A percentile compares a stretch with the other conserved stretches of the same genome.
These are phyloP conservation scores for Ceyx melanurus DNA, from an alignment of 2,113 vertebrate genomes.

Conservation along the genomic window DNA sequence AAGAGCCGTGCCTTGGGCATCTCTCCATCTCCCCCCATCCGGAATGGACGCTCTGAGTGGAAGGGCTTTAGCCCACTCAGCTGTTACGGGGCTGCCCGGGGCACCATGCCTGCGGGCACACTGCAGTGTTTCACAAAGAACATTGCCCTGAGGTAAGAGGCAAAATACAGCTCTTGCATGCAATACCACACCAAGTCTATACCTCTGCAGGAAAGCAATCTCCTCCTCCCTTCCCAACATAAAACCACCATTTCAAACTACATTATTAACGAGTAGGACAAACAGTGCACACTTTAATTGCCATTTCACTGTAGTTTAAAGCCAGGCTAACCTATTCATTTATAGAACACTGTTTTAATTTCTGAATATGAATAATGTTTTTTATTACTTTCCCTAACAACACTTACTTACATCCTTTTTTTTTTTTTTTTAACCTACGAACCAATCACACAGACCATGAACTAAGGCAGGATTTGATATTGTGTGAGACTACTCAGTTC, in stretches of 20 bases:
- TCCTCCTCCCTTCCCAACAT: not conserved
- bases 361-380: not conserved
- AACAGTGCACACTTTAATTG: not conserved
- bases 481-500: not conserved
- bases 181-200: not conserved
- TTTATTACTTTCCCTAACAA: not conserved
- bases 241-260: not conserved
- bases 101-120: accelerated
- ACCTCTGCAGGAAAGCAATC: not conserved
- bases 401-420: not conserved
- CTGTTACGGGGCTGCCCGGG: not conserved
- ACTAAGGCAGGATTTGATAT: not conserved
- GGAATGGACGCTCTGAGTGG: not conserved
- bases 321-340: not conserved
- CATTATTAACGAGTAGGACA: not conserved
- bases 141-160: not conserved
- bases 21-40: not conserved
- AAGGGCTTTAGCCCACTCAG: slow-evolving; percentile 1
- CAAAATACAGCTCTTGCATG: slow-evolving; percentile 1
- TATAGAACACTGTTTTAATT: not conserved
- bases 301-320: not conserved
- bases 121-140: not conserved
- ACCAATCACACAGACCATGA: not conserved
- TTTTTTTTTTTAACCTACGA: not conserved
- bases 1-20: not conserved